These are phyloP conservation scores for Eubucco bourcierii DNA, from an alignment of 2,113 vertebrate species.

Conservation along the genomic window DNA sequence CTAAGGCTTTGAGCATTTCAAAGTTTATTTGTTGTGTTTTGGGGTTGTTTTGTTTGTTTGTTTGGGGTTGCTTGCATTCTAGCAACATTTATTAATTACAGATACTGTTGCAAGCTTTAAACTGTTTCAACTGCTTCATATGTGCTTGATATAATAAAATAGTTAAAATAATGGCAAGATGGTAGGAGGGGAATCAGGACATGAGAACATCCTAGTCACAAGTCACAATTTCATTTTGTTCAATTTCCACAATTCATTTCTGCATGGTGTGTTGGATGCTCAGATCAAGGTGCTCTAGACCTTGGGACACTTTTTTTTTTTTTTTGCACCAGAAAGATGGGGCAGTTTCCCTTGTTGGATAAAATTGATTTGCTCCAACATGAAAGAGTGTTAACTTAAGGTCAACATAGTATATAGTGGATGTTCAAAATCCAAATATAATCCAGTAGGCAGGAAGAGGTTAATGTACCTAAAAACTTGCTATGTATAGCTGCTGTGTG, in stretches of 20 bases:
- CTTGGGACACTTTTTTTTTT: not conserved
- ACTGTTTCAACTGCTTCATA: not conserved
- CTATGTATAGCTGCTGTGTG: not conserved
- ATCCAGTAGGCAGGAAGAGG: not conserved
- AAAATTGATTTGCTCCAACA: not conserved
- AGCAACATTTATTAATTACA: not conserved
- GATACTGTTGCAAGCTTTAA: not conserved
- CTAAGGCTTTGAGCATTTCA: not conserved
- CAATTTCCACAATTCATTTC: not conserved
- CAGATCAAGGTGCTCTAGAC: not conserved
- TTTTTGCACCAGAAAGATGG: not conserved
- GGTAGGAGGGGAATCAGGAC: not conserved
- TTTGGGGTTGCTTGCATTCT: not conserved
- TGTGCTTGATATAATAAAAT: not conserved
- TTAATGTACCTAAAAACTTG: not conserved
- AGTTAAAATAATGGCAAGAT: not conserved
- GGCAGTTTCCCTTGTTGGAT: not conserved
- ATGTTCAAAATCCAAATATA: not conserved
- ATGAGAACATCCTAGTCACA: not conserved
- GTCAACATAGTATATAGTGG: not conserved
- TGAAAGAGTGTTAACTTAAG: not conserved
- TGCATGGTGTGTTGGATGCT: not conserved
- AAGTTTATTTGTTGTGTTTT: not conserved
- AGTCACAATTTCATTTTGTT: not conserved
- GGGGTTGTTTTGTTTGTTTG: not conserved